Conservation (phyloP, 2,888 invertebrate species). For the Cheilosia pagana region DNA sequence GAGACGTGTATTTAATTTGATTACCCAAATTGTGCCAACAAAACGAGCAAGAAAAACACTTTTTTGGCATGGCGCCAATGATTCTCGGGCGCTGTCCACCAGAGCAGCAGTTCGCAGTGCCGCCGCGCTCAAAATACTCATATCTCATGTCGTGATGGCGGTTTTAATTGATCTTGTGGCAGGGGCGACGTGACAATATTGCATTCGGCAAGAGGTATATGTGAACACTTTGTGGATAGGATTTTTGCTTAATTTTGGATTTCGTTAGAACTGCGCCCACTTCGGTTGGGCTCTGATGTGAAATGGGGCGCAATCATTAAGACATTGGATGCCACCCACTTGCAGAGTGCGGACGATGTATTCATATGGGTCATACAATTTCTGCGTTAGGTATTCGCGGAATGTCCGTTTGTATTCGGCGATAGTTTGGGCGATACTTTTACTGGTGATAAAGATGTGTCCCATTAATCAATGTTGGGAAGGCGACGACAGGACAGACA, state of each 20-base stretch:
- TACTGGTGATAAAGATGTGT: too few species aligned
- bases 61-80: constrained; percentile 55
- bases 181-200: constrained; percentile 61
- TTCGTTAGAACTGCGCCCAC: constrained; percentile 48
- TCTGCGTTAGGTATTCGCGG: neutral
- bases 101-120: constrained; percentile 2
- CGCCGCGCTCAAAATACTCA: constrained; percentile 43
- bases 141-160: constrained; percentile 61
- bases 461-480: too few species aligned
- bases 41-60: constrained; percentile 60
- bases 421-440: too few species aligned
- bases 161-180: constrained; percentile 71
- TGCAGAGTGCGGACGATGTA: constrained; percentile 4
- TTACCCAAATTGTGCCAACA: constrained; percentile 61
- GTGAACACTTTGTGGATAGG: constrained; percentile 46
- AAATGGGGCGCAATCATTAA: constrained; percentile 23
- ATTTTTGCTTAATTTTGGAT: constrained; percentile 22
- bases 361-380: constrained; percentile 40
- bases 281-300: constrained; percentile 26
- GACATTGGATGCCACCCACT: constrained; percentile 56
- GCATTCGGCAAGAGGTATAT: constrained; percentile 33
- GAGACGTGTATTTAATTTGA: constrained; percentile 59
- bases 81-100: constrained; percentile 35
- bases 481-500: too few species aligned
- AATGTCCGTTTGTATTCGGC: neutral